Evolutionary conservation across 1,140 invertebrate species (phyloP), one percentile per base, ranked within the genome.

Genomic region (Argopecten irradians): DNA sequence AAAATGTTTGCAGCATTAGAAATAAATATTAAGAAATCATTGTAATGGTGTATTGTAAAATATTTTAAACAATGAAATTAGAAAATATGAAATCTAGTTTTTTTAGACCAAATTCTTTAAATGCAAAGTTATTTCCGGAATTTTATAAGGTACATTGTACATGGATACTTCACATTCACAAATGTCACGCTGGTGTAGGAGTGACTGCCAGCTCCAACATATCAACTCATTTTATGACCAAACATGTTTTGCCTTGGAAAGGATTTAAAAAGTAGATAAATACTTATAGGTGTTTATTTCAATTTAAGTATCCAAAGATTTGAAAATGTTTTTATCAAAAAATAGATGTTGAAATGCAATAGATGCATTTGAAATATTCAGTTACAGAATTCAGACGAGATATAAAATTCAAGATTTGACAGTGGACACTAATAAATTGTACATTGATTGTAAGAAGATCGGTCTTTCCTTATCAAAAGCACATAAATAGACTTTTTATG

Each of bases 381-480:
- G 28, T 71, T 71, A 71, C 55, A 71, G 22, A n/a, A 71, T 28
- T 5, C n/a, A 28, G 55, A 71, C 55, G 28, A 28, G 55, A 71
- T 71, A 28, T 71, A n/a, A 71, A 71, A 71, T 71, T 71, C 55
- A 71, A 71, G 55, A 71, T 71, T 71, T 71, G 55, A 71, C 55
- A 71, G 55, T 71, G 55, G 55, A 71, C 55, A 71, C 8, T 71
- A 71, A 71, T 71, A 71, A 71, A 71, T 71, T 28, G 55, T 71
- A 71, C 55, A 71, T 71, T 71, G 55, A 71, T 71, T 71, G 55
- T 71, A 71, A 71, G 1, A n/a, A 11, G 55, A 71, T 71, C n/a
- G 14, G 55, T 71, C 22, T n/a, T 3, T 22, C 55, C 55, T 3
- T 71, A 71, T 71, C 55, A 71, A 71, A 71, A 28, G 8, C 55